Evolutionary conservation across 2,888 invertebrate genomes (phyloP).

Genomic region (Dicyrtoma fusca): DNA sequence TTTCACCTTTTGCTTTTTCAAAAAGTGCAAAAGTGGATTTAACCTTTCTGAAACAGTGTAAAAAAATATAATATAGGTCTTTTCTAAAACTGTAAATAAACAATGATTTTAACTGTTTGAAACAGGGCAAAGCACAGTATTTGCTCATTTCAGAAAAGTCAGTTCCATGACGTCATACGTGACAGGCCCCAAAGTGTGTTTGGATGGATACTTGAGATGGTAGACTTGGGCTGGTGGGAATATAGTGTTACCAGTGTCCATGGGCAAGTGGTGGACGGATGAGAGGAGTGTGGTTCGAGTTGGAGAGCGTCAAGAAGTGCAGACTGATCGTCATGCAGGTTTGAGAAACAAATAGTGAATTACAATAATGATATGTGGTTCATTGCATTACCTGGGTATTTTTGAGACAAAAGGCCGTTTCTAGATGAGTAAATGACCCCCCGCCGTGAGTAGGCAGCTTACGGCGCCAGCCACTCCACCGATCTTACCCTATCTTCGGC

Average conservation of each 20-base stretch:
- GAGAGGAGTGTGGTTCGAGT: neutral
- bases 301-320: slow-evolving; percentile 20
- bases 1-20: too few relatives aligned
- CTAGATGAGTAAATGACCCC: slow-evolving; percentile 57
- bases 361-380: slow-evolving; percentile 57
- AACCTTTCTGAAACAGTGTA: too few relatives aligned
- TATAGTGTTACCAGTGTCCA: neutral
- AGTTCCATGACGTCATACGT: too few relatives aligned
- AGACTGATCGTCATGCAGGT: slow-evolving; percentile 29
- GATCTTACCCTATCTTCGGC: slow-evolving; percentile 52
- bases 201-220: too few relatives aligned
- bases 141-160: too few relatives aligned
- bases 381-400: slow-evolving; percentile 56
- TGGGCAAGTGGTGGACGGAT: neutral
- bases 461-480: slow-evolving; percentile 57
- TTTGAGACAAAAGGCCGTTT: slow-evolving; percentile 57
- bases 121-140: neutral
- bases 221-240: too few relatives aligned
- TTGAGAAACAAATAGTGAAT: slow-evolving; percentile 56
- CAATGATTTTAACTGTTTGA: neutral
- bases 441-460: slow-evolving; percentile 56
- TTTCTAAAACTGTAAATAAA: too few relatives aligned
- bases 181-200: too few relatives aligned
- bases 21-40: too few relatives aligned
- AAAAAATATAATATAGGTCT: too few relatives aligned